These are phyloP conservation scores for Ariolimax columbianus DNA, from an alignment of 2,888 invertebrate species.

Conservation along the genomic window DNA sequence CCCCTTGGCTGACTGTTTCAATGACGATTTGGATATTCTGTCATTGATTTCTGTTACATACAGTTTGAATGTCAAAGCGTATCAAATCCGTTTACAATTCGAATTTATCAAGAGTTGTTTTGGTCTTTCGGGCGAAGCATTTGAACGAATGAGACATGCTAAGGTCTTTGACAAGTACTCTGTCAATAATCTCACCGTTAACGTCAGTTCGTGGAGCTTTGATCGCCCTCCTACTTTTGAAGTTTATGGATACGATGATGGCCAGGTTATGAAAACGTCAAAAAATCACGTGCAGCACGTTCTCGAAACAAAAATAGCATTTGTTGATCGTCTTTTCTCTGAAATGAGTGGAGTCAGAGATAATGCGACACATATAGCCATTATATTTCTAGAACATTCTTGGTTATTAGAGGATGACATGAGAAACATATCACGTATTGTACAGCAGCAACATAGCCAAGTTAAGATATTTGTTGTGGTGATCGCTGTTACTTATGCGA, in stretches of 20 bases:
- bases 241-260: neutral
- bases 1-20: neutral
- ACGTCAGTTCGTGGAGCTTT: neutral
- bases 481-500: neutral
- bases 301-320: neutral
- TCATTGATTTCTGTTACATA: neutral
- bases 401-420: neutral
- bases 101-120: neutral
- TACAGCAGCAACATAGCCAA: neutral
- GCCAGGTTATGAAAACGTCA: neutral
- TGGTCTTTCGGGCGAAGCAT: neutral
- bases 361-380: neutral
- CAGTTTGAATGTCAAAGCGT: neutral
- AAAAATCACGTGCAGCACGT: neutral
- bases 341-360: neutral
- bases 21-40: neutral
- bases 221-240: too few species aligned
- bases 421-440: neutral
- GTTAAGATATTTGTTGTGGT: neutral
- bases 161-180: neutral
- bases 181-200: neutral
- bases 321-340: conserved; percentile 7
- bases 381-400: neutral
- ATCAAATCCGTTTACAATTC: neutral
- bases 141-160: neutral